phyloP scores from a whole-genome alignment of 2,113 vertebrate genomes.

The Paralichthys olivaceus region DNA sequence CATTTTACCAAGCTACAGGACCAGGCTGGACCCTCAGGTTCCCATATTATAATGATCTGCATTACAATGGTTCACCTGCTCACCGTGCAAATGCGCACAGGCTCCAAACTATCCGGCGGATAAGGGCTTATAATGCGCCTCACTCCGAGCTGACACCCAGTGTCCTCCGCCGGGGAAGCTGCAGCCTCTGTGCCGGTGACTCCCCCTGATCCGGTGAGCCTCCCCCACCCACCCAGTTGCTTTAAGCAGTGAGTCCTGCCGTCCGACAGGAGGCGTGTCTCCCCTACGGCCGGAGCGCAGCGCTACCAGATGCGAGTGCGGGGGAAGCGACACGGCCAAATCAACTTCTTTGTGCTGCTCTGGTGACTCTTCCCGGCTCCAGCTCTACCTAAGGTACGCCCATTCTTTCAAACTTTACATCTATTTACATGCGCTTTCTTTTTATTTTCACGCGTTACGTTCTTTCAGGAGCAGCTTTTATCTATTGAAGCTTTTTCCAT shows the following conservation, averaged over 20 bases:
- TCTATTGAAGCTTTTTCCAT: background rate
- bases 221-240: conserved; percentile 49
- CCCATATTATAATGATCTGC: background rate
- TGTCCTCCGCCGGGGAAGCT: conserved; percentile 9
- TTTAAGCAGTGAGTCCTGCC: conserved; percentile 75
- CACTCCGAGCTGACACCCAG: conserved; percentile 1
- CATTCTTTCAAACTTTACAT: conserved; percentile 27
- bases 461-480: conserved; percentile 5
- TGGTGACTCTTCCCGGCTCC: conserved; percentile 60
- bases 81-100: background rate
- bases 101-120: background rate
- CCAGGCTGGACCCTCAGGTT: background rate
- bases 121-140: background rate
- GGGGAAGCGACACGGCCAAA: conserved; percentile 70
- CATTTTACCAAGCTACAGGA: background rate
- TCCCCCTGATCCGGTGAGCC: conserved; percentile 11
- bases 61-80: background rate
- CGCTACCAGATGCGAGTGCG: conserved; percentile 61
- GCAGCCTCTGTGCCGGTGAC: conserved; percentile 14
- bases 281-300: conserved; percentile 73
- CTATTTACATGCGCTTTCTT: background rate
- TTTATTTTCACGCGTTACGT: background rate
- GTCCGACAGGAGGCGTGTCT: conserved; percentile 92
- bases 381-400: conserved; percentile 73
- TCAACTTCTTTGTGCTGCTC: conserved; percentile 77